These are phyloP conservation scores for Microtus californicus DNA, from an alignment of 2,797 vertebrate genomes.

Conservation along the genomic window DNA sequence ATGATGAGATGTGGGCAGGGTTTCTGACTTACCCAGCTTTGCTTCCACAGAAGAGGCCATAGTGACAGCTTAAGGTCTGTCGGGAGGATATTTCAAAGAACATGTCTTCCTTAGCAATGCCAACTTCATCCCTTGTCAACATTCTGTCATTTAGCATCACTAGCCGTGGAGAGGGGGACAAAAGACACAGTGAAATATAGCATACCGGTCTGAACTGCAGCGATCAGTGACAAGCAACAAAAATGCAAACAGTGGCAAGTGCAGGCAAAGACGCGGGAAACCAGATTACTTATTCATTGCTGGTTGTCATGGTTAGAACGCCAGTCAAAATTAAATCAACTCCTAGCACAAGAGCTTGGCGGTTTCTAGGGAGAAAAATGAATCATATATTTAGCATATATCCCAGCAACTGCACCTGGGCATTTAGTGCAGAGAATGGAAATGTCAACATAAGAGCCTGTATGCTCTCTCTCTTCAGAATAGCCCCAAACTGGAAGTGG, in stretches of 20 bases:
- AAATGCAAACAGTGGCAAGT: not conserved
- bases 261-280: not conserved
- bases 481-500: too few species aligned
- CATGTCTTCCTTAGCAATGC: not conserved
- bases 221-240: not conserved
- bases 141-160: constrained; percentile 12
- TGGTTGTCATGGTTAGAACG: not conserved
- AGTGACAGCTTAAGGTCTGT: not conserved
- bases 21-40: not conserved
- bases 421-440: constrained; percentile 28
- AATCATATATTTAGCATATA: constrained; percentile 7
- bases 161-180: not conserved
- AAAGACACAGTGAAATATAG: not conserved
- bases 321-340: constrained; percentile 5
- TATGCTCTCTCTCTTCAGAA: too few species aligned
- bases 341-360: constrained; percentile 20
- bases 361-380: constrained; percentile 11
- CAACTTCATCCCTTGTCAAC: not conserved
- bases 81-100: not conserved
- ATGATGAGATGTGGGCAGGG: not conserved
- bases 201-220: not conserved
- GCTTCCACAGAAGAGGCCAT: not conserved
- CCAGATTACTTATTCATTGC: not conserved
- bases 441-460: not conserved
- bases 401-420: not conserved